Percentiles rank a stretch among this genome's conserved stretches.
These are phyloP conservation scores for Ctenoplectra terminalis DNA, from an alignment of 1,140 invertebrate genomes.

Conservation along the genomic window DNA sequence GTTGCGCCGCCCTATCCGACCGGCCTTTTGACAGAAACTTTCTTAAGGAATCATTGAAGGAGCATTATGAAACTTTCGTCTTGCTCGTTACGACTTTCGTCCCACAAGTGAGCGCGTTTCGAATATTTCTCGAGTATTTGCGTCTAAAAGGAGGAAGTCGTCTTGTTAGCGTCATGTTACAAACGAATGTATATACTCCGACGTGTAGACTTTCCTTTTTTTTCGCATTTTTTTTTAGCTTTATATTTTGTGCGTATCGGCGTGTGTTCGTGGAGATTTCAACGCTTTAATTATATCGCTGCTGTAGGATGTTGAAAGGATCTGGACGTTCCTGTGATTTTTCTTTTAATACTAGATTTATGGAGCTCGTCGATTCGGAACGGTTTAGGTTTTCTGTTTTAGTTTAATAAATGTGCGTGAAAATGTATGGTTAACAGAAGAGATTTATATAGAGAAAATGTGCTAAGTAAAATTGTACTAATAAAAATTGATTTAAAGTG, in stretches of 20 bases:
- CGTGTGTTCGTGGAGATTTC: background rate
- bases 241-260: background rate
- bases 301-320: too few species aligned
- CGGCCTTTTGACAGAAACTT: constrained; percentile 20
- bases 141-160: constrained; percentile 2
- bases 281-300: background rate
- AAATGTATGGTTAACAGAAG: too few species aligned
- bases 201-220: background rate
- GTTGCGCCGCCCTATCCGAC: background rate
- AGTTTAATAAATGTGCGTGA: too few species aligned
- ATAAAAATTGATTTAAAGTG: too few species aligned
- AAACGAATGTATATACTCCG: background rate
- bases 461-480: too few species aligned
- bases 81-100: constrained; percentile 27
- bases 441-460: too few species aligned
- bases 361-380: too few species aligned
- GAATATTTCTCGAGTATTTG: constrained; percentile 6
- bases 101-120: background rate
- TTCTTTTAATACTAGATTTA: too few species aligned
- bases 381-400: too few species aligned
- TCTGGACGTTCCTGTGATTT: too few species aligned
- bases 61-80: constrained; percentile 23
- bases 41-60: constrained; percentile 29
- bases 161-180: constrained; percentile 30
- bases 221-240: background rate